phyloP scores from a whole-genome alignment of 2,113 vertebrate species.

The Sebastes schlegelii region DNA sequence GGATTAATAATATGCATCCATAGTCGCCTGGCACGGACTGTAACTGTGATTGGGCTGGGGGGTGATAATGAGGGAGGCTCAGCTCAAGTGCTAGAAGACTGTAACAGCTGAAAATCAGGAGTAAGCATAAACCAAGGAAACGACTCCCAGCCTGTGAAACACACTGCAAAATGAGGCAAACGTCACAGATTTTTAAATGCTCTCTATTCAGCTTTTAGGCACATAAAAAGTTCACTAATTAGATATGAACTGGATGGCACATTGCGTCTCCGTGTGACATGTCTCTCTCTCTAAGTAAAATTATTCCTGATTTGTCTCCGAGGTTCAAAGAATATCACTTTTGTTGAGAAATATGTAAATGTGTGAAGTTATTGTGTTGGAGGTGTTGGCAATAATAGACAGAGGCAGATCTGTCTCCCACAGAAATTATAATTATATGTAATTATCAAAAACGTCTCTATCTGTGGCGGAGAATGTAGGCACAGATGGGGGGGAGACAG shows the following conservation, averaged over 20 bases:
- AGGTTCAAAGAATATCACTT: constrained; percentile 79
- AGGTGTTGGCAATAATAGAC: constrained; percentile 82
- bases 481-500: constrained; percentile 76
- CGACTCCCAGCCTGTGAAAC: constrained; percentile 40
- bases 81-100: constrained; percentile 67
- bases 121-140: constrained; percentile 60
- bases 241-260: constrained; percentile 65
- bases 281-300: constrained; percentile 67
- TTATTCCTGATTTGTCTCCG: constrained; percentile 70
- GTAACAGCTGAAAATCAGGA: constrained; percentile 63
- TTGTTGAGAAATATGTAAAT: constrained; percentile 83
- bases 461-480: constrained; percentile 79
- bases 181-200: constrained; percentile 40
- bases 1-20: constrained; percentile 52
- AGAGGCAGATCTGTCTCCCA: constrained; percentile 82
- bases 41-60: constrained; percentile 61
- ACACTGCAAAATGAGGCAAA: constrained; percentile 49
- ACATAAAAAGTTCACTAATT: constrained; percentile 67
- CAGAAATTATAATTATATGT: constrained; percentile 83
- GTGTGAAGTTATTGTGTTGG: constrained; percentile 80
- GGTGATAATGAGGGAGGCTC: constrained; percentile 68
- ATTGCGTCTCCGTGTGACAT: constrained; percentile 63
- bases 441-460: constrained; percentile 82
- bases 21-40: constrained; percentile 55
- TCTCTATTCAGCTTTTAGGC: constrained; percentile 58